phyloP scores from a whole-genome alignment of 2,888 invertebrate genomes.

The Cephus pulcher region DNA sequence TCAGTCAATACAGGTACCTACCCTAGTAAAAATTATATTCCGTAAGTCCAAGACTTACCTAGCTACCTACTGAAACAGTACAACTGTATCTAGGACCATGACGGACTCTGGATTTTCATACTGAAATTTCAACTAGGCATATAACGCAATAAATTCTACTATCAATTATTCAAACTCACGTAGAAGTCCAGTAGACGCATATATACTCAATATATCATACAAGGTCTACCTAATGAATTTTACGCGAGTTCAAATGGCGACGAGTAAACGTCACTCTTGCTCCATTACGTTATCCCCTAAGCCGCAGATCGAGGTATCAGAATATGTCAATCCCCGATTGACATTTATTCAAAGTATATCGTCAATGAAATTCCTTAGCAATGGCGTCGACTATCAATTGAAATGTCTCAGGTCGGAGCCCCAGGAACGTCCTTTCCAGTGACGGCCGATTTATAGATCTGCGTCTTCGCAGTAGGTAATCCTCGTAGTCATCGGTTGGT shows the following conservation, averaged over 20 bases:
- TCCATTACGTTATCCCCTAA: not conserved
- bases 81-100: not conserved
- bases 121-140: not conserved
- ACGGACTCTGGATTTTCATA: not conserved
- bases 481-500: constrained; percentile 79
- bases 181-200: not conserved
- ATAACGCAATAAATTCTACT: not conserved
- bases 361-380: constrained; percentile 62
- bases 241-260: too few species aligned
- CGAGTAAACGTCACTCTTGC: not conserved
- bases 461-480: constrained; percentile 78
- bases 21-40: not conserved
- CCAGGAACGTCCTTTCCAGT: constrained; percentile 61
- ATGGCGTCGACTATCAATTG: constrained; percentile 76
- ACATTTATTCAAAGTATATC: not conserved
- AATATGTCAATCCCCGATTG: not conserved
- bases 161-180: not conserved
- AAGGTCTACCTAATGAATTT: not conserved
- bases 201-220: not conserved
- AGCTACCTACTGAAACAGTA: not conserved
- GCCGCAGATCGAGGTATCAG: not conserved
- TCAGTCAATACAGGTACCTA: not conserved
- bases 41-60: not conserved
- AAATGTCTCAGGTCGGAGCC: constrained; percentile 74
- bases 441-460: constrained; percentile 65